Evolutionary conservation across 2,113 vertebrate species (phyloP), one percentile per base, ranked within the genome.

Genomic region (Solenodon paradoxus): DNA sequence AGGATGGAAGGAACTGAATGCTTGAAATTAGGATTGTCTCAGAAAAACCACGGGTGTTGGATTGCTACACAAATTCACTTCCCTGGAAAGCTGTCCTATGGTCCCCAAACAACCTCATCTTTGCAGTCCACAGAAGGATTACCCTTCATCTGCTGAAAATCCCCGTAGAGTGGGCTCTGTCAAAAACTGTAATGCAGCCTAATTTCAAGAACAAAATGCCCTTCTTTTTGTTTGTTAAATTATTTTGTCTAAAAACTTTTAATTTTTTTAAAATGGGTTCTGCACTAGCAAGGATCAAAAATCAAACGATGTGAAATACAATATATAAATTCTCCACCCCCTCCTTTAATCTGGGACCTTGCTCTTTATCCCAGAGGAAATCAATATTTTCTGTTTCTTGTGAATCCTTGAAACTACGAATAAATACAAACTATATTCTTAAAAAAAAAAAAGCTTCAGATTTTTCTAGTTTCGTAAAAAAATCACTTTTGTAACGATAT

Each of bases 401-500:
- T 51, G 72, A 87, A 94, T 86, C 22, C 38, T 47, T 64, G 11
- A 63, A 82, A 82, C 45, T 72, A 40, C n/a, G 92, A 95, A 17
- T 53, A 92, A 78, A 82, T 42, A 47, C 15, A 84, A 90, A 38
- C 51, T 59, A 49, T 92, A 86, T 72, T 59, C 24, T 42, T 66
- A 53, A 51, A 57, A 59, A 47, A n/a, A 42, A 66, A 49, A 45
- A 61, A 11, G 2, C 35, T 87, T 61, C 51, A 64, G 35, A 5
- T 94, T 95, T 90, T 93, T 89, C 49, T 89, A 19, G 32, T 78
- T 94, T n/a, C n/a, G n/a, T n/a, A n/a, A n/a, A n/a, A n/a, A n/a
- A 22, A 35, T 55, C 35, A 77, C 49, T 38, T 87, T 80, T 38
- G 64, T 71, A 88, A 75, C 30, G n/a, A 57, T 75, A 95, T 40